Percentiles rank a stretch among this genome's conserved stretches.
Conservation (phyloP, 2,888 invertebrate species). For the Amblyjoppa fuscipennis region DNA sequence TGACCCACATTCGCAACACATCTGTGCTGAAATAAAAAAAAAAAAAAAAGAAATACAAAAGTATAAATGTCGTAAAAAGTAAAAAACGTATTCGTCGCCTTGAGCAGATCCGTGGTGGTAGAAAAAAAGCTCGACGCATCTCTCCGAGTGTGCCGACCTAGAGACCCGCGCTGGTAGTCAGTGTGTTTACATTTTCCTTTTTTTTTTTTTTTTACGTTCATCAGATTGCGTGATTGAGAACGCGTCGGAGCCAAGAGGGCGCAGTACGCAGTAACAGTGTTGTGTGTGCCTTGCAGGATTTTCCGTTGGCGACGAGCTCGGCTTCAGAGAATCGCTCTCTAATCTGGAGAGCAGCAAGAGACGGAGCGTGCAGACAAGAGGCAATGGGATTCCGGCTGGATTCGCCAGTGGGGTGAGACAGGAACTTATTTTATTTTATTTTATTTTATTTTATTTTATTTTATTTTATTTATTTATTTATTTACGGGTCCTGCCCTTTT, state of each 20-base stretch:
- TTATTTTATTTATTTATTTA: too few relatives aligned
- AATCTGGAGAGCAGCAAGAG: conserved; percentile 91
- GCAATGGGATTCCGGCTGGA: conserved; percentile 71
- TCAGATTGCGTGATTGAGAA: background rate
- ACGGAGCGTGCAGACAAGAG: conserved; percentile 86
- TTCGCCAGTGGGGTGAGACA: conserved; percentile 77
- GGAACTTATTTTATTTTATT: background rate
- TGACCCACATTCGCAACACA: conserved; percentile 60
- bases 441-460: background rate
- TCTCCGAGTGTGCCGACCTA: conserved; percentile 27
- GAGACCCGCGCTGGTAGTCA: conserved; percentile 8
- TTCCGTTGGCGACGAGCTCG: conserved; percentile 94
- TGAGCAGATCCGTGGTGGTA: conserved; percentile 28
- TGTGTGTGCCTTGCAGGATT: conserved; percentile 88
- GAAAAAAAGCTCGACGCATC: conserved; percentile 37
- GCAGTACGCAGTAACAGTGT: conserved; percentile 7
- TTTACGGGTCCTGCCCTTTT: too few relatives aligned
- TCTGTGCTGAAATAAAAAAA: conserved; percentile 49
- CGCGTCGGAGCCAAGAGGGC: background rate
- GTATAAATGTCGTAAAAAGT: too few relatives aligned
- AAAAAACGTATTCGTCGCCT: conserved; percentile 45
- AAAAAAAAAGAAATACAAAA: conserved; percentile 31
- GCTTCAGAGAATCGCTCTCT: conserved; percentile 93
- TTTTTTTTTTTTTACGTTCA: background rate
- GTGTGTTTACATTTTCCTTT: background rate